These are phyloP conservation scores for Micrasema minimum DNA, from an alignment of 1,140 invertebrate genomes.

Conservation along the genomic window DNA sequence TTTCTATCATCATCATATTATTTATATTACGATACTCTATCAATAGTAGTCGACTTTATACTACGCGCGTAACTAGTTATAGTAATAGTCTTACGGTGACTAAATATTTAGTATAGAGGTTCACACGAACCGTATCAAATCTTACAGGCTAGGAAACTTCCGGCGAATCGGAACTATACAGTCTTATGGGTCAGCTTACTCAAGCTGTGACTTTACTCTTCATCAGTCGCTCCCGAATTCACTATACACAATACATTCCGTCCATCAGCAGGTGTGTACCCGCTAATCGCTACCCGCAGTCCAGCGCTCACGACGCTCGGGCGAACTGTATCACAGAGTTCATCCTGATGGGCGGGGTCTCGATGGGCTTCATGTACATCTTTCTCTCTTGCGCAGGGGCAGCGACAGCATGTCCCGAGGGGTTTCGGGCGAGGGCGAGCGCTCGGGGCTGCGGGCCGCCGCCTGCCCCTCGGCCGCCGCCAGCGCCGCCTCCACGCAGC, in stretches of 20 bases:
- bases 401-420: slow-evolving; percentile 73
- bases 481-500: slow-evolving; percentile 77
- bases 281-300: slow-evolving; percentile 26
- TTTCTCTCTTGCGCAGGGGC: slow-evolving; percentile 82
- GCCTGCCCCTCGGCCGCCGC: slow-evolving; percentile 64
- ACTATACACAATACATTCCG: background rate
- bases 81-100: slow-evolving; percentile 22
- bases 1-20: background rate
- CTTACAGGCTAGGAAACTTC: slow-evolving; percentile 30
- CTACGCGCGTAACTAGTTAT: background rate
- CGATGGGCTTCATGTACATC: slow-evolving; percentile 79
- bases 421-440: slow-evolving; percentile 68
- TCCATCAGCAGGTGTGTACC: slow-evolving; percentile 13
- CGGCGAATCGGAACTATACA: slow-evolving; percentile 30
- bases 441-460: slow-evolving; percentile 64
- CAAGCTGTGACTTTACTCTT: slow-evolving; percentile 15
- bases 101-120: slow-evolving; percentile 28
- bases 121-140: slow-evolving; percentile 35
- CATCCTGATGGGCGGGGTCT: slow-evolving; percentile 70
- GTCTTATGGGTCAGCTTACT: slow-evolving; percentile 28
- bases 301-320: slow-evolving; percentile 69
- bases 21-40: slow-evolving; percentile 3
- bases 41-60: background rate
- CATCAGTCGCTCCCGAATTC: slow-evolving; percentile 9
- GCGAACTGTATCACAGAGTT: slow-evolving; percentile 87